These are phyloP conservation scores for Xenentodon cancila DNA, from an alignment of 2,797 vertebrate species.

Conservation along the genomic window DNA sequence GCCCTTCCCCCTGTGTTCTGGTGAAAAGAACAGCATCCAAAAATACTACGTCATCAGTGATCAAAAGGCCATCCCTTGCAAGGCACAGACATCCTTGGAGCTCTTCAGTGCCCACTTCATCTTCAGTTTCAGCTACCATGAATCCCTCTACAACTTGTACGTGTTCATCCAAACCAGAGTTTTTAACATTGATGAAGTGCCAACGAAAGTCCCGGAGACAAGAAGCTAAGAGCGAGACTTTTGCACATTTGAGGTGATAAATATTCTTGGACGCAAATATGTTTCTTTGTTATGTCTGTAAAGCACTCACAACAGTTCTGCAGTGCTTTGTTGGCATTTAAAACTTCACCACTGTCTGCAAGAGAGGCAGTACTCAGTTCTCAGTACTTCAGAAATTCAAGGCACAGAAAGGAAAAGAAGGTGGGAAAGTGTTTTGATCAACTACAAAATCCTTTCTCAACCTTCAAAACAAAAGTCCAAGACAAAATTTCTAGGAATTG, in stretches of 20 bases:
- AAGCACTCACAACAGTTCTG: conserved; percentile 31
- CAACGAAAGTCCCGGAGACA: conserved; percentile 17
- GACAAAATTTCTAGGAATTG: conserved; percentile 22
- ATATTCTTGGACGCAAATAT: conserved; percentile 16
- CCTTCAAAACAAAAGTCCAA: conserved; percentile 25
- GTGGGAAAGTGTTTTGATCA: conserved; percentile 26
- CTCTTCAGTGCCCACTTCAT: neutral
- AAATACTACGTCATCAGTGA: neutral
- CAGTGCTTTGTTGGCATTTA: conserved; percentile 35
- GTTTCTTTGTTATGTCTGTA: conserved; percentile 30
- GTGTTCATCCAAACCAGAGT: conserved; percentile 21
- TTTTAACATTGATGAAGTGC: conserved; percentile 13
- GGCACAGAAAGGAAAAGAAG: conserved; percentile 19
- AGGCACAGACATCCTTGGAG: neutral
- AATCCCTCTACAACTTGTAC: conserved; percentile 21
- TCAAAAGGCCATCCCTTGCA: neutral
- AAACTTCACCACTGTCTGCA: conserved; percentile 21
- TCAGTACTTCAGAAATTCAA: conserved; percentile 26
- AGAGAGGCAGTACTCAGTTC: conserved; percentile 31
- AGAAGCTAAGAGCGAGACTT: conserved; percentile 9
- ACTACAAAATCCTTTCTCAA: conserved; percentile 32
- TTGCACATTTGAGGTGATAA: conserved; percentile 5
- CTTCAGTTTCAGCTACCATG: conserved; percentile 6
- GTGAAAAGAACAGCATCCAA: neutral
- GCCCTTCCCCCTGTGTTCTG: neutral